A percentile compares a stretch with the other conserved stretches of the same genome.
Evolutionary conservation across 1,140 invertebrate species (phyloP).

Genomic region (Palaemon carinicauda): DNA sequence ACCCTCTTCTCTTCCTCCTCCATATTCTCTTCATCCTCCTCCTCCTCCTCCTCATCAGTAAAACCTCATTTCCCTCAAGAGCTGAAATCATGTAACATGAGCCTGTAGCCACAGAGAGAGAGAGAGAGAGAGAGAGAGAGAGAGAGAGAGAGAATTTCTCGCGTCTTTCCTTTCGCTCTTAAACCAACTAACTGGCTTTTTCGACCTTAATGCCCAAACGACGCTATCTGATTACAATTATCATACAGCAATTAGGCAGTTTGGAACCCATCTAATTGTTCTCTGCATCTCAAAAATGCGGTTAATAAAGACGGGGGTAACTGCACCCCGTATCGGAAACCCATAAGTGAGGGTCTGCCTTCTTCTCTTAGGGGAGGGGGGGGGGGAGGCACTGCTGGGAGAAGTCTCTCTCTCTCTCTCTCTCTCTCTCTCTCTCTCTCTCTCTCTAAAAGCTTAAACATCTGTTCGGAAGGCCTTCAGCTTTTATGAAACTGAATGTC

Average conservation of each 20-base stretch:
- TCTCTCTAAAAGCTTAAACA: no score
- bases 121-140: not conserved
- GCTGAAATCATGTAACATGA: not conserved
- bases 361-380: not conserved
- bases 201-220: not conserved
- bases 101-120: not conserved
- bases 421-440: no score
- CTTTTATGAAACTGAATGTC: no score
- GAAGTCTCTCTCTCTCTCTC: no score
- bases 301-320: conserved; percentile 12
- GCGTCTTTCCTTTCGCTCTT: not conserved
- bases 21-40: not conserved
- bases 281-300: conserved; percentile 16
- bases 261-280: conserved; percentile 22
- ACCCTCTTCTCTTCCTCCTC: not conserved
- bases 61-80: not conserved
- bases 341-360: not conserved
- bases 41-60: not conserved
- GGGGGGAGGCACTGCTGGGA: not conserved
- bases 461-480: no score
- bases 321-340: conserved; percentile 28
- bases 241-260: conserved; percentile 31
- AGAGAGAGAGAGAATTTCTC: not conserved
- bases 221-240: conserved; percentile 37
- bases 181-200: not conserved